A percentile compares a stretch with the other conserved stretches of the same genome.
Evolutionary conservation across 1,140 invertebrate genomes (phyloP).

Genomic region (Brachionus rubens): DNA sequence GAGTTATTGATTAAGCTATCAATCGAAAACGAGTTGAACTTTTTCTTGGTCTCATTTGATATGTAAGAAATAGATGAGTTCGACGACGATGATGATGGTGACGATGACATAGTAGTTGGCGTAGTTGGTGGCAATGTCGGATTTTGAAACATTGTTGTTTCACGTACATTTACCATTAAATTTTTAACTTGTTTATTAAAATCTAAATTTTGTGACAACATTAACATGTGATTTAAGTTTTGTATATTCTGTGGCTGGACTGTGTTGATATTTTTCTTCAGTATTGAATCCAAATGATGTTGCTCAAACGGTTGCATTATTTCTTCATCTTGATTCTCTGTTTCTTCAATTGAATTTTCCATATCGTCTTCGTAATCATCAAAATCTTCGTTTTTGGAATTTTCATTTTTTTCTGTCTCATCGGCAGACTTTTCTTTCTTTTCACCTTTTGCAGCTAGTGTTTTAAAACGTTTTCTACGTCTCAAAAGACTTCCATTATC

Average conservation of each 20-base stretch:
- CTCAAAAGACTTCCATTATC: conserved; percentile 59
- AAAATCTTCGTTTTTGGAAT: conserved; percentile 20
- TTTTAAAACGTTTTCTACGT: conserved; percentile 54
- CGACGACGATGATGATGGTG: conserved; percentile 1
- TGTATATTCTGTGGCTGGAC: not conserved
- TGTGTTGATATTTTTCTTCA: not conserved
- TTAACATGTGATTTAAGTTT: not conserved
- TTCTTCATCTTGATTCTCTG: not conserved
- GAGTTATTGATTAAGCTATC: conserved; percentile 14
- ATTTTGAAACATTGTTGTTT: not conserved
- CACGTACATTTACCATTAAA: not conserved
- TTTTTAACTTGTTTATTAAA: conserved; percentile 9
- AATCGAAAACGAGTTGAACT: not conserved
- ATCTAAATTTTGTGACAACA: conserved; percentile 7
- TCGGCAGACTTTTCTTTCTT: not conserved
- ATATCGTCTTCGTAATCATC: conserved; percentile 20
- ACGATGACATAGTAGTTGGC: not conserved
- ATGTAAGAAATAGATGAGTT: not conserved
- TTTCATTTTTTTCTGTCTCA: not conserved
- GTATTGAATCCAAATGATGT: not conserved
- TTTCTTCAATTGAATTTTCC: not conserved
- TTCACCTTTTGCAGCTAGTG: not conserved
- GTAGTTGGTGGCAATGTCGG: not conserved
- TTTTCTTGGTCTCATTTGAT: conserved; percentile 5
- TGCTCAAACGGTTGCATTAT: too few relatives aligned